These are phyloP conservation scores for Zele albiditarsus DNA, from an alignment of 2,888 invertebrate species.

Conservation along the genomic window DNA sequence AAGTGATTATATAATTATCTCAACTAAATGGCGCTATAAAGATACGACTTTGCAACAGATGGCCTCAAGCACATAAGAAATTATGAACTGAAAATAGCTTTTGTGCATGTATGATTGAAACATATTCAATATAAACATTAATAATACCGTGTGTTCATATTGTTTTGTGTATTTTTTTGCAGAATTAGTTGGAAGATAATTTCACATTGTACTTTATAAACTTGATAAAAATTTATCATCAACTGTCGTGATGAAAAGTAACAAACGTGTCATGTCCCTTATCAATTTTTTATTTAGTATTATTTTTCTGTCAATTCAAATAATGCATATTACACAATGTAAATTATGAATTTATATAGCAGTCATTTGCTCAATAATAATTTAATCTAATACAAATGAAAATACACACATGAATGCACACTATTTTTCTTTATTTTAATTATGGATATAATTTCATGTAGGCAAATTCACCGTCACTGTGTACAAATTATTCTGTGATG, in stretches of 20 bases:
- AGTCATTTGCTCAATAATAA: constrained; percentile 46
- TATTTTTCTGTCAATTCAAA: too few relatives aligned
- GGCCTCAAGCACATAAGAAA: constrained; percentile 21
- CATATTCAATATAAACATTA: neutral
- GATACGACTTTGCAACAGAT: constrained; percentile 15
- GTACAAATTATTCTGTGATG: constrained; percentile 8
- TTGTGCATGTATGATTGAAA: neutral
- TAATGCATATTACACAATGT: too few relatives aligned
- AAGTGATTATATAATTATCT: constrained; percentile 1
- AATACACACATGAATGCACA: neutral
- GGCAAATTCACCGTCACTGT: neutral
- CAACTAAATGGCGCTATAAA: neutral
- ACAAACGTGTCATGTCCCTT: too few relatives aligned
- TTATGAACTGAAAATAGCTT: constrained; percentile 23
- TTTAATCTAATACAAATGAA: neutral
- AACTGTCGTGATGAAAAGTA: too few relatives aligned
- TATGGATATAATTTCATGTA: neutral
- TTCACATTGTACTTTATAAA: too few relatives aligned
- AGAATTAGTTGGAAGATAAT: neutral
- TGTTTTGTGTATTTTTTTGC: neutral
- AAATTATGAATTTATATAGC: constrained; percentile 32
- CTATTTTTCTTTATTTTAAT: neutral
- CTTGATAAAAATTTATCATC: too few relatives aligned
- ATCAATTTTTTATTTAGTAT: too few relatives aligned
- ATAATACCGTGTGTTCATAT: neutral